These are phyloP conservation scores for Macaria notata DNA, from an alignment of 2,888 invertebrate genomes.

Conservation along the genomic window DNA sequence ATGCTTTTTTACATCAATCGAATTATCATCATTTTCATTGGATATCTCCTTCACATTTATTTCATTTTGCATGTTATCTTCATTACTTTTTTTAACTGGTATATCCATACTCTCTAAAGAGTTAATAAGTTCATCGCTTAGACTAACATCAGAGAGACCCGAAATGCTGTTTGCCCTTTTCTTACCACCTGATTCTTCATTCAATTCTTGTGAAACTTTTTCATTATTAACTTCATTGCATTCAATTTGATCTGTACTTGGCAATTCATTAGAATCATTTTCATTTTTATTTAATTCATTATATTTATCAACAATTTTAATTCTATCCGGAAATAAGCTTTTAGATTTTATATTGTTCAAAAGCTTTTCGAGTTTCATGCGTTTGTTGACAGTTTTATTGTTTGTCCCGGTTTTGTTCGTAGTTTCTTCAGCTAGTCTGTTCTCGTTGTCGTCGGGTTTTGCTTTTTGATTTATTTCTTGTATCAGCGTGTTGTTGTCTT, in stretches of 20 bases:
- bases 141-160: slow-evolving; percentile 42
- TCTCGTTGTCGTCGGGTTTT: not conserved
- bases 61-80: slow-evolving; percentile 13
- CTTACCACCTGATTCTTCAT: not conserved
- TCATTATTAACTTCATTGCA: not conserved
- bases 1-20: not conserved
- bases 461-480: not conserved
- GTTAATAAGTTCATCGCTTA: slow-evolving; percentile 48
- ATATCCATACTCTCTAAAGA: slow-evolving; percentile 58
- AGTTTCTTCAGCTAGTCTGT: slow-evolving; percentile 11
- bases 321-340: not conserved
- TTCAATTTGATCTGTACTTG: slow-evolving; percentile 2
- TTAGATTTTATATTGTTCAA: slow-evolving; percentile 48
- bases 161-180: slow-evolving; percentile 22
- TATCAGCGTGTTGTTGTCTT: not conserved
- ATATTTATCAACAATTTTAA: slow-evolving; percentile 24
- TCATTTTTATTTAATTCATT: slow-evolving; percentile 1
- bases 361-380: slow-evolving; percentile 56
- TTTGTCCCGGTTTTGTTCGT: slow-evolving; percentile 30
- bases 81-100: slow-evolving; percentile 34
- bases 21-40: not conserved
- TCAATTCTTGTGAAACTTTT: not conserved
- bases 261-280: not conserved
- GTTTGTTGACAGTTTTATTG: slow-evolving; percentile 41
- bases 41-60: not conserved